A percentile compares a stretch with the other conserved stretches of the same genome.
phyloP scores from a whole-genome alignment of 2,797 vertebrate species.

The Pseudopleuronectes americanus region DNA sequence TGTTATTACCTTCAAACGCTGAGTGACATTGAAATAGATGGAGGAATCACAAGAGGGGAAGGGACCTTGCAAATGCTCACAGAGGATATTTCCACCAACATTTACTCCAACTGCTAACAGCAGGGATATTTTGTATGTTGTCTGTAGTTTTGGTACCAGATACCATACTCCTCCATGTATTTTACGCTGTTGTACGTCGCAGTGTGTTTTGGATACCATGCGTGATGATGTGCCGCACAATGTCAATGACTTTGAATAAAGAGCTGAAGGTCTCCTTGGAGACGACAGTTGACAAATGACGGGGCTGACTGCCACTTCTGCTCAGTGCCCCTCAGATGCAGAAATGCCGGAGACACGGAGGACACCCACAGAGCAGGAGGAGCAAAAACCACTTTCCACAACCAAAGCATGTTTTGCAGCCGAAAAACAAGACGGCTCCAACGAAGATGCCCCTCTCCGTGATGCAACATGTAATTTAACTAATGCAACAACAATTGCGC shows the following conservation, averaged over 20 bases:
- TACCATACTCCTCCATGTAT: neutral
- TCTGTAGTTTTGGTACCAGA: conserved; percentile 2
- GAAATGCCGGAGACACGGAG: neutral
- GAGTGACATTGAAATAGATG: conserved; percentile 5
- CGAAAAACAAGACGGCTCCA: neutral
- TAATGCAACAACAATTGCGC: conserved; percentile 36
- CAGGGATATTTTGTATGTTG: conserved; percentile 5
- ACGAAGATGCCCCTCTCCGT: conserved; percentile 11
- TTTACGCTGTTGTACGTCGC: neutral
- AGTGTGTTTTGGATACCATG: neutral
- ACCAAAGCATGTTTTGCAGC: neutral
- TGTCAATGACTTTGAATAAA: conserved; percentile 13
- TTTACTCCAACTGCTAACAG: no score
- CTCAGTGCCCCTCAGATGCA: neutral
- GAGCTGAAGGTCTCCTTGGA: conserved; percentile 5
- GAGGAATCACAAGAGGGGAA: neutral
- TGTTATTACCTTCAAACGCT: conserved; percentile 33
- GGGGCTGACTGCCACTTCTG: neutral
- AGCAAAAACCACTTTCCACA: neutral
- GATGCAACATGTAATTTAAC: conserved; percentile 30
- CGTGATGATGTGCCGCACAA: conserved; percentile 3
- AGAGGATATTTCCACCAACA: no score
- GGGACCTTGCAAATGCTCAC: neutral
- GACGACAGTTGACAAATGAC: conserved; percentile 20
- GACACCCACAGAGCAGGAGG: neutral